Percentiles rank a stretch among this genome's conserved stretches.
These are phyloP conservation scores for Tetraneura akinire DNA, from an alignment of 1,140 invertebrate genomes.

Conservation along the genomic window DNA sequence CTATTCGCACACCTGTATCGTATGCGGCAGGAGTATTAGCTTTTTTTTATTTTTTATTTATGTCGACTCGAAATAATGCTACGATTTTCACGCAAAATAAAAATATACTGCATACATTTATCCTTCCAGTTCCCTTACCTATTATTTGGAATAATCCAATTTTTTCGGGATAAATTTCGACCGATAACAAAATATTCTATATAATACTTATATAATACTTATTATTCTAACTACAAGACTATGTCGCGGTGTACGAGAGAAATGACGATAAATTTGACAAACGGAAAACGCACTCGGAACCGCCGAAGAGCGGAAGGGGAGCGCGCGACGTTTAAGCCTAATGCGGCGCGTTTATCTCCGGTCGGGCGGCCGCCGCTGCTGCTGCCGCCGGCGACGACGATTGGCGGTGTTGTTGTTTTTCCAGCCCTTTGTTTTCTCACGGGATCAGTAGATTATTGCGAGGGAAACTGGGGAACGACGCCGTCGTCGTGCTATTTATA, in stretches of 20 bases:
- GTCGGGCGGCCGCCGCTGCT: not conserved
- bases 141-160: too few relatives aligned
- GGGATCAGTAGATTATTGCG: constrained; percentile 1
- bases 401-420: constrained; percentile 41
- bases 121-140: too few relatives aligned
- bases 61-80: too few relatives aligned
- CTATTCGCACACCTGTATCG: too few relatives aligned
- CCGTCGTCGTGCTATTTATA: too few relatives aligned
- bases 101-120: too few relatives aligned
- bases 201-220: too few relatives aligned
- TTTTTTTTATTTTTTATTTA: too few relatives aligned
- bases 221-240: not conserved
- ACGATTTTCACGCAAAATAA: too few relatives aligned
- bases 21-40: too few relatives aligned
- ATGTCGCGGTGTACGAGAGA: not conserved
- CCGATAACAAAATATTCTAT: not conserved
- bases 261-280: constrained; percentile 30
- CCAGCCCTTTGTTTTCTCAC: constrained; percentile 27
- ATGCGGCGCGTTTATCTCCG: constrained; percentile 23
- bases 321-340: constrained; percentile 22
- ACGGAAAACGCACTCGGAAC: not conserved
- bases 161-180: not conserved
- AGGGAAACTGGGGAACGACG: not conserved
- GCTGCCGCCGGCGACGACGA: not conserved
- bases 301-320: not conserved